Base-by-base conservation (phyloP, 92 coral and sea anemone species). In the Scolanthus callimorphus region DNA sequence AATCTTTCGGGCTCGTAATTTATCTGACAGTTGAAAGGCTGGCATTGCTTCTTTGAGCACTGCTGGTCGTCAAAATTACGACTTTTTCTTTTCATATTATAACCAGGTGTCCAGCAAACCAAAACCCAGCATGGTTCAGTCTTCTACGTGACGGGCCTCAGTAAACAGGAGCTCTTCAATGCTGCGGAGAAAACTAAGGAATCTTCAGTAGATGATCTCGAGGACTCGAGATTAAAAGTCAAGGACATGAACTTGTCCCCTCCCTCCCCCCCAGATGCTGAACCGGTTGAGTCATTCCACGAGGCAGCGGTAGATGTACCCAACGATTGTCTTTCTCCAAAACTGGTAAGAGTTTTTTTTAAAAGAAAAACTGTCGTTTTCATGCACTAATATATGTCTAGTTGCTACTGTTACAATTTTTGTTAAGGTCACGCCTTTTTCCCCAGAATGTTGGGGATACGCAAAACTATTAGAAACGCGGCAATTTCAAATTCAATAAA, bases 261-360 rank as follows among this genome's bases (percentile, higher is more conserved):
- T 25, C 28, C 59, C 1, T 83, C 83, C 3, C 85, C 77, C 0
- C 83, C 86, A 1, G 96, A 83, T 12, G 31, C 70, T 30, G 85
- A 71, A 39, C 70, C 65, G 15, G 83, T 83, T 0, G 90, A 87
- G 29, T 54, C 66, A 2, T 84, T 87, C 57, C 89, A 79, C 31
- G 96, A 87, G 43, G 81, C 57, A n/a, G 69, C 96, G 3, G 85
- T 87, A 0, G 95, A 87, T 55, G 88, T 86, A 21, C 90, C 96
- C 25, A 78, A 69, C n/a, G 76, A 55, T 29, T 29, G 4, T 25
- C 34, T 52, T 3, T 65, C 61, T 51, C 72, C 72, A 1, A 53
- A 55, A 55, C 24, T 67, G 37, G 73, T 67, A 24, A 55, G 73
- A 51, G 44, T 34, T 6, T 15, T 34, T 34, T 34, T 34, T 34